Conservation (phyloP, 2,113 vertebrate species). For the Willisornis vidua region DNA sequence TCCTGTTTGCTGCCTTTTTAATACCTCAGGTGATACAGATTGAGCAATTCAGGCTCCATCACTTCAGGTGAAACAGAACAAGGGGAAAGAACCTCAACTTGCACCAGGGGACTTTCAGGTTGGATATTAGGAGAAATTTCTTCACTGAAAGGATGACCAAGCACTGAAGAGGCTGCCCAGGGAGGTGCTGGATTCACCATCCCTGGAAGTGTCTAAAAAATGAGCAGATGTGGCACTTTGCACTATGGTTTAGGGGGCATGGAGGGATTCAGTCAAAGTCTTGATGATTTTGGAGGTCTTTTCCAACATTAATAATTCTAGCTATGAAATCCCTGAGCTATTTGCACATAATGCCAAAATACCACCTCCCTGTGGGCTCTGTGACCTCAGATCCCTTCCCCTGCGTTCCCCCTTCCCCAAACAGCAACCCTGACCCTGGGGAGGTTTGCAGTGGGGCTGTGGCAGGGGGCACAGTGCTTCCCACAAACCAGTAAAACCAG, state of each 20-base stretch:
- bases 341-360: neutral
- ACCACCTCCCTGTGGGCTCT: neutral
- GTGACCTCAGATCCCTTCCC: neutral
- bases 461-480: neutral
- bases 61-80: neutral
- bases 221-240: neutral
- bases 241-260: neutral
- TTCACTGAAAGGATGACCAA: neutral
- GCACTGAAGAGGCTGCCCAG: neutral
- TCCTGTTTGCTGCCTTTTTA: fast-evolving
- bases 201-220: neutral
- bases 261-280: neutral
- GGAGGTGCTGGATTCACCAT: neutral
- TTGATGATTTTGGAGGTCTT: neutral
- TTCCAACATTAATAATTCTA: neutral
- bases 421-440: neutral
- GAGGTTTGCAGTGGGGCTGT: neutral
- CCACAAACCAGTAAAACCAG: neutral
- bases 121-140: neutral
- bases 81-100: neutral
- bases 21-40: neutral
- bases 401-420: neutral
- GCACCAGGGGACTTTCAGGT: neutral
- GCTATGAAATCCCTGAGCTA: neutral
- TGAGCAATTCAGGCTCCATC: neutral